Evolutionary conservation across 1,140 invertebrate species (phyloP).

Genomic region (Philotrypesis tridentata): DNA sequence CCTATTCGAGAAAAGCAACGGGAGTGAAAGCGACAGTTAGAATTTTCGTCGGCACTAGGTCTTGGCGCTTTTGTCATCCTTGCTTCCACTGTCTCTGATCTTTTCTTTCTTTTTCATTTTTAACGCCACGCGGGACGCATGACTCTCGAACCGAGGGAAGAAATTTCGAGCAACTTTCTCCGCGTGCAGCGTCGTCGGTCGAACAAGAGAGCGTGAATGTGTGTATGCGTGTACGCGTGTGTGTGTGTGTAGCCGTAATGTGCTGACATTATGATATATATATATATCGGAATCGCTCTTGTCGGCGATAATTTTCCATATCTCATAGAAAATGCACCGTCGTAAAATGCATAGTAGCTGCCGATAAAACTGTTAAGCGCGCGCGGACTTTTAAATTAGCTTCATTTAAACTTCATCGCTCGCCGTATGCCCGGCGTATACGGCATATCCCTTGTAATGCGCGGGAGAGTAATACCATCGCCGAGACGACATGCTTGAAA

Average conservation of each 20-base stretch:
- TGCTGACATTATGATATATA: not conserved
- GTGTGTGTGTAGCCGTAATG: too few relatives aligned
- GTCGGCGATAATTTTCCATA: not conserved
- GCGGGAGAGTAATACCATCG: not conserved
- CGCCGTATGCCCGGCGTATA: not conserved
- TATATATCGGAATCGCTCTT: not conserved
- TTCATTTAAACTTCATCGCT: conserved; percentile 31
- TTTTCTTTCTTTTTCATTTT: not conserved
- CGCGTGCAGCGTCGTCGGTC: too few relatives aligned
- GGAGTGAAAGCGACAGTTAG: not conserved
- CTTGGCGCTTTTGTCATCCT: too few relatives aligned
- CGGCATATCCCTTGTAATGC: not conserved
- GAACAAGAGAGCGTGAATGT: too few relatives aligned
- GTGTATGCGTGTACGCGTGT: too few relatives aligned
- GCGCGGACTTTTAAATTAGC: conserved; percentile 13
- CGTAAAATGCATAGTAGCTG: not conserved
- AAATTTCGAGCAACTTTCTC: not conserved
- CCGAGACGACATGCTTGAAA: conserved; percentile 24
- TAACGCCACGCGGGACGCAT: not conserved
- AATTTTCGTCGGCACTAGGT: not conserved
- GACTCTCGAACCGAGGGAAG: too few relatives aligned
- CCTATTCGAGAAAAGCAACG: not conserved
- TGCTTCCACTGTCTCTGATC: not conserved
- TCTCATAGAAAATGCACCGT: not conserved
- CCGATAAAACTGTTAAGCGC: not conserved